Base-by-base conservation (phyloP, 35 echinoderm and acorn worm species). In the Anneissia japonica region DNA sequence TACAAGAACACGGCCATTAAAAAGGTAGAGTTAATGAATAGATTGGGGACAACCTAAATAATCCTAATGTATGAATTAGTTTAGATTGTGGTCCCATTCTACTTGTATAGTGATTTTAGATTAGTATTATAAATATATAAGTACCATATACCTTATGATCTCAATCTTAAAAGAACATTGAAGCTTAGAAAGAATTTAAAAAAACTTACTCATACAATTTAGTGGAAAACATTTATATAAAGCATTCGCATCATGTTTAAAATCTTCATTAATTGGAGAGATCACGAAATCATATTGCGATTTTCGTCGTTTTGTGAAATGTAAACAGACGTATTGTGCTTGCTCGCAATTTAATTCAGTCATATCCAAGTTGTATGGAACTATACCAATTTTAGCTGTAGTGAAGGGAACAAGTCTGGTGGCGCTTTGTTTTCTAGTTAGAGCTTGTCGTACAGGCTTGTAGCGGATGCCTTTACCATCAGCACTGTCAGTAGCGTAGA, bases 301-400 rank as follows among this genome's bases (percentile, higher is more conserved):
- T 64, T 64, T 23, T 19, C 51, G 51, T 64, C 51, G 10, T 64
- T 92, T 92, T 14, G 37, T 82, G 0, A 97, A 81, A 46, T 85
- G 64, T 38, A 97, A 76, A 85, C 94, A 97, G 36, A 97, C 37
- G 34, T 93, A 90, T 26, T 83, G 34, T 5, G 81, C 85, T 31
- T 97, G 83, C 10, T 87, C 85, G 56, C 94, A 97, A 34, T 51
- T 88, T 23, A 89, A 79, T 31, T 81, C 74, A 29, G 77, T 55
- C 84, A 97, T 86, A 46, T 97, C 88, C 34, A 92, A 40, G 40
- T 86, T 90, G 19, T 64, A 64, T 9, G 51, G 51, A 64, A 64
- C 51, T 12, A 64, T 64, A 12, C 51, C 51, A 23, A 64, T 64
- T 64, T 23, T 64, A 16, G 51, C 11, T 9, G 51, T 64, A 19